Conservation (phyloP, 2,113 vertebrate species). For the Cebus imitator region DNA sequence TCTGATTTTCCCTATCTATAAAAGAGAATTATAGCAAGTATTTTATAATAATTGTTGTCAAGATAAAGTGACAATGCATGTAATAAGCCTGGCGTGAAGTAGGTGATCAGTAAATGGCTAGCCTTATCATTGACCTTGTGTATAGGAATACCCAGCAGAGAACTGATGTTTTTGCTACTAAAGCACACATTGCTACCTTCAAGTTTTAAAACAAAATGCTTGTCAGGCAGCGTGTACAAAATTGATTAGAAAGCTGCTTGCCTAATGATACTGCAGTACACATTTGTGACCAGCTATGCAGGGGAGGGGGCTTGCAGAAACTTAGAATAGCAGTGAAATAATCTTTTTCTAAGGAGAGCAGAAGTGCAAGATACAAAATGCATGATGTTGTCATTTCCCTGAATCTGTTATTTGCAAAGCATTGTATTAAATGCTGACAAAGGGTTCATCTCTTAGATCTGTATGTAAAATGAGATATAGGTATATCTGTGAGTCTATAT, state of each 20-base stretch:
- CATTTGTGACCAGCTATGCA: neutral
- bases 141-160: neutral
- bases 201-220: neutral
- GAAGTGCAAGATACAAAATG: neutral
- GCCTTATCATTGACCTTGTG: neutral
- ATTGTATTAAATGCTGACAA: neutral
- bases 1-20: neutral
- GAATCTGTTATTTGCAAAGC: neutral
- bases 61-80: neutral
- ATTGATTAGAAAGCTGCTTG: neutral
- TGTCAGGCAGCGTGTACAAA: neutral
- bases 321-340: neutral
- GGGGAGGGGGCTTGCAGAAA: neutral
- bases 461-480: neutral
- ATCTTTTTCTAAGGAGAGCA: neutral
- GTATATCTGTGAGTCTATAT: neutral
- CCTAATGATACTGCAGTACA: neutral
- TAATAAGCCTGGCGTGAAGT: neutral
- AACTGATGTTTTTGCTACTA: neutral
- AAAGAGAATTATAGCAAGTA: neutral
- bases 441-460: conserved; percentile 14
- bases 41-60: neutral
- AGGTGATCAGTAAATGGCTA: neutral
- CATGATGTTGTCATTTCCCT: neutral
- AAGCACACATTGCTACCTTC: neutral